Base-by-base conservation (phyloP, 2,113 vertebrate species). In the Porphyrio hochstetteri region DNA sequence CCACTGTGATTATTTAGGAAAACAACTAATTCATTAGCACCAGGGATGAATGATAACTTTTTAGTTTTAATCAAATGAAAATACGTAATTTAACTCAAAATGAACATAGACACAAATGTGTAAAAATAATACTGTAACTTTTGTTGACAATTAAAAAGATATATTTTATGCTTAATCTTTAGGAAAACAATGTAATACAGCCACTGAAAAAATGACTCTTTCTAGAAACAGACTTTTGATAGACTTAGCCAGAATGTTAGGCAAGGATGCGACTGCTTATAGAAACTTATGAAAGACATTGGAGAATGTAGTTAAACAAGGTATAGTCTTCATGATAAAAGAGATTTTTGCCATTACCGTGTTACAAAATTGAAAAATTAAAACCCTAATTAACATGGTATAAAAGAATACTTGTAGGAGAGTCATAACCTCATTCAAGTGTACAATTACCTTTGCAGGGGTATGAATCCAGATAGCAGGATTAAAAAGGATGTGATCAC, bases 391-490 rank as follows among this genome's bases (percentile, higher is more conserved):
- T n/a, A 40, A 13, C 7, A 14, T 9, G 5, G 15, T 48, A 25
- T 56, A 88, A 92, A 94, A 77, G 2, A 88, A 78, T 21, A 92
- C 1, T 18, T 75, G 7, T 31, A 68, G 27, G 7, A 80, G 13
- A 35, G n/a, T 21, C 6, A 16, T 9, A 56, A 59, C 12, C 60
- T 53, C 38, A 24, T 57, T 77, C n/a, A 68, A 79, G 10, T 18
- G 27, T 42, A 92, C 23, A 46, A 86, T 92, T 94, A 99, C 99
- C 99, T 99, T 99, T 96, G 99, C 99, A 86, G 99, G 99, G 7
- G 99, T 99, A 95, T 99, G 99, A 97, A 99, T 99, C 99, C 99
- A 99, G 98, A 99, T 99, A 97, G 99, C 99, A 35, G 99, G 99
- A 87, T 99, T 99, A 98, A 99, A 99, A 92, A 99, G 98, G 93